A percentile compares a stretch with the other conserved stretches of the same genome.
These are phyloP conservation scores for Mormoops blainvillei DNA, from an alignment of 2,113 vertebrate genomes.

Conservation along the genomic window DNA sequence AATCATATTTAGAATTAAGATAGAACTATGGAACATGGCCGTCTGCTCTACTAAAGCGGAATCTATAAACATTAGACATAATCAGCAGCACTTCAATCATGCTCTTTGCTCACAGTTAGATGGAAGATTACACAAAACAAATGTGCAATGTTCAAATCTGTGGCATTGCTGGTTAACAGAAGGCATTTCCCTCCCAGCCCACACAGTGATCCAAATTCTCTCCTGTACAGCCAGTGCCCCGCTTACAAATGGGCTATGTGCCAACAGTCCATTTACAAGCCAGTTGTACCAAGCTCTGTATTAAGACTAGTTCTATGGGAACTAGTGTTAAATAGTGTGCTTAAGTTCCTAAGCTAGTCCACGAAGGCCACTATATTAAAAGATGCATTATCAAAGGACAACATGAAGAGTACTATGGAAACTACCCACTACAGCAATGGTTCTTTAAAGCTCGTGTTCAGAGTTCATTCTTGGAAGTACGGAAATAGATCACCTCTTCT, in stretches of 20 bases:
- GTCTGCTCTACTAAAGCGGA: constrained; percentile 53
- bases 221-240: constrained; percentile 46
- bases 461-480: not conserved
- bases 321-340: not conserved
- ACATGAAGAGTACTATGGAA: not conserved
- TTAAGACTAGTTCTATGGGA: not conserved
- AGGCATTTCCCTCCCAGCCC: constrained; percentile 49
- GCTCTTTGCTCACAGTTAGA: constrained; percentile 62
- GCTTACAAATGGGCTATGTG: not conserved
- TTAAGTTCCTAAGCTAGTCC: not conserved
- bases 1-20: constrained; percentile 69
- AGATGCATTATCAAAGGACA: not conserved
- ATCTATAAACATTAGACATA: constrained; percentile 70
- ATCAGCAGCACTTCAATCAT: constrained; percentile 57
- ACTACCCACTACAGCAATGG: not conserved
- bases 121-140: constrained; percentile 72
- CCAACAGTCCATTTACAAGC: constrained; percentile 18
- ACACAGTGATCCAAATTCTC: constrained; percentile 39
- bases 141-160: constrained; percentile 66
- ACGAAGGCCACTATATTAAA: not conserved
- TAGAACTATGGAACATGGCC: constrained; percentile 48
- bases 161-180: constrained; percentile 56
- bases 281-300: not conserved
- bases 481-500: not conserved
- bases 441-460: not conserved